These are phyloP conservation scores for Gnatocerus cornutus DNA, from an alignment of 2,888 invertebrate genomes.

Conservation along the genomic window DNA sequence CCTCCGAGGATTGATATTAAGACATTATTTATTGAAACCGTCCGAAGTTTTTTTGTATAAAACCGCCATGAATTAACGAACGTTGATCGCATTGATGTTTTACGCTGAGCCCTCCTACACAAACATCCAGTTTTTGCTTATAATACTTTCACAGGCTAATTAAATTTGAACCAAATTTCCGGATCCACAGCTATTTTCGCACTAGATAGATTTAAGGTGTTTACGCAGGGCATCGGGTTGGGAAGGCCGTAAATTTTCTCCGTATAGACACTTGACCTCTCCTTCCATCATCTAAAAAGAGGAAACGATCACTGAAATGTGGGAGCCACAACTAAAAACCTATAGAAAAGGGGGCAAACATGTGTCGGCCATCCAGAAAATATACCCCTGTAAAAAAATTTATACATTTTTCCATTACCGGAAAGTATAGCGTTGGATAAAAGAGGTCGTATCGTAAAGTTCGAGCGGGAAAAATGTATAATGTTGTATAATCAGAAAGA, in stretches of 20 bases:
- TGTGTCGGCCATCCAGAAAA: slow-evolving; percentile 28
- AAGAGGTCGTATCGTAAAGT: slow-evolving; percentile 15
- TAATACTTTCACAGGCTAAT: too few relatives aligned
- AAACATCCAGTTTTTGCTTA: too few relatives aligned
- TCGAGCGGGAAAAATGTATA: slow-evolving; percentile 1
- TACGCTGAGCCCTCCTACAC: not conserved
- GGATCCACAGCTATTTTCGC: not conserved
- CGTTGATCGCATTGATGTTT: too few relatives aligned
- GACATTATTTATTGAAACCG: too few relatives aligned
- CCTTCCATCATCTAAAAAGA: slow-evolving; percentile 21
- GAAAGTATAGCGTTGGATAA: slow-evolving; percentile 15
- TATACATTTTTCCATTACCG: slow-evolving; percentile 27
- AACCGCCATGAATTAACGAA: too few relatives aligned
- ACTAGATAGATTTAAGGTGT: slow-evolving; percentile 26
- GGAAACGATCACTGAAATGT: slow-evolving; percentile 29
- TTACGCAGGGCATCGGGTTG: slow-evolving; percentile 16
- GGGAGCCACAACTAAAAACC: slow-evolving; percentile 25
- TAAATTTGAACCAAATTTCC: too few relatives aligned
- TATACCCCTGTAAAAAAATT: slow-evolving; percentile 23
- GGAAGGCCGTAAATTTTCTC: slow-evolving; percentile 25
- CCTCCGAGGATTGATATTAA: too few relatives aligned
- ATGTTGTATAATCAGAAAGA: not conserved
- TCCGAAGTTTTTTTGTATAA: too few relatives aligned
- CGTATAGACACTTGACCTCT: slow-evolving; percentile 35
- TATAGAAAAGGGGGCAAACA: slow-evolving; percentile 25